These are phyloP conservation scores for Erpobdella octoculata DNA, from an alignment of 2,888 invertebrate genomes.

Conservation along the genomic window DNA sequence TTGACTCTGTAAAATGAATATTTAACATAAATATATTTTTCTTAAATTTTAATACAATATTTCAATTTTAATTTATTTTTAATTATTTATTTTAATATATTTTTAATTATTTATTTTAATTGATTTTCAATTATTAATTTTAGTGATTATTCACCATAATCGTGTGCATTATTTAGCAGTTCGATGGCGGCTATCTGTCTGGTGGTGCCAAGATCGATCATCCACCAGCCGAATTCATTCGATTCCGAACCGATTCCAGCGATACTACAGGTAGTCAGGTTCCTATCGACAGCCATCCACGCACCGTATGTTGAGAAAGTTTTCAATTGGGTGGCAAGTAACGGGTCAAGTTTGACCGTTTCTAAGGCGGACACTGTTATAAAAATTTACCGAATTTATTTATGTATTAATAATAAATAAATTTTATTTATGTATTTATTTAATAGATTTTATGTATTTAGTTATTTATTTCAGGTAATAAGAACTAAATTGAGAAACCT, in stretches of 20 bases:
- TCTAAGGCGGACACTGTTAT: not conserved
- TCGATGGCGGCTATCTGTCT: not conserved
- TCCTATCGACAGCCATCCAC: not conserved
- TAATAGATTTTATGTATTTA: no score
- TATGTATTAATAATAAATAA: not conserved
- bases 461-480: no score
- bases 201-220: conserved; percentile 6
- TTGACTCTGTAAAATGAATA: conserved; percentile 21
- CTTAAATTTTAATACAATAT: no score
- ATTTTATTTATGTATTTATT: not conserved
- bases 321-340: conserved; percentile 8
- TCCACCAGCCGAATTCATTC: conserved; percentile 10
- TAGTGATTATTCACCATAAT: no score
- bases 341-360: not conserved
- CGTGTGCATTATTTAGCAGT: not conserved
- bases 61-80: no score
- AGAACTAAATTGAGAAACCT: no score
- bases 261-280: conserved; percentile 10
- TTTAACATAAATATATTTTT: no score
- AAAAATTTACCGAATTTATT: not conserved
- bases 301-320: conserved; percentile 9
- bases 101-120: no score
- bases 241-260: conserved; percentile 21
- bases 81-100: no score
- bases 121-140: no score